phyloP scores from a whole-genome alignment of 2,113 vertebrate genomes.

The Platysternon megacephalum region DNA sequence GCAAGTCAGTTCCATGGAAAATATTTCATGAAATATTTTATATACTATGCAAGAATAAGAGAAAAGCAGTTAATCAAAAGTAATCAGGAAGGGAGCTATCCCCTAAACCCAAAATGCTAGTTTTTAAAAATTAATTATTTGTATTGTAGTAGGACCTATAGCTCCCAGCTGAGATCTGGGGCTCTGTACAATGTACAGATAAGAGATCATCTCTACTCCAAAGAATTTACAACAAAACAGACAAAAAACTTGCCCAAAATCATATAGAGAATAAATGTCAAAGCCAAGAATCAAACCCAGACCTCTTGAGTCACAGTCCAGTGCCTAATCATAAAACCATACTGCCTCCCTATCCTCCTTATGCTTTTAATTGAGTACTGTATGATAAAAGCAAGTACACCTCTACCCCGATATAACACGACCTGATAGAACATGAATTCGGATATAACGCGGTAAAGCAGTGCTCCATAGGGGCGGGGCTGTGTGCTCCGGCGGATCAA shows the following conservation, averaged over 20 bases:
- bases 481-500: too few species aligned
- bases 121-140: neutral
- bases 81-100: neutral
- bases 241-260: neutral
- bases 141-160: neutral
- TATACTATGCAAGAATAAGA: neutral
- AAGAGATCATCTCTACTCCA: neutral
- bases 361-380: neutral
- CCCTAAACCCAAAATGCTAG: neutral
- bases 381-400: neutral
- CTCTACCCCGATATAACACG: too few species aligned
- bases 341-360: neutral
- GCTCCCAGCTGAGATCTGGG: neutral
- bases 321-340: neutral
- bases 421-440: too few species aligned
- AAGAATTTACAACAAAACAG: neutral
- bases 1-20: neutral
- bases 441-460: too few species aligned
- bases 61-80: neutral
- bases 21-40: neutral
- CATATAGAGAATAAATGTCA: neutral
- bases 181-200: neutral
- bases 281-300: neutral
- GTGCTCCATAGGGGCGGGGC: too few species aligned
- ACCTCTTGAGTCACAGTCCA: neutral